Conservation (phyloP, 53 echinoderm and acorn worm species). For the Apostichopus leukothele region DNA sequence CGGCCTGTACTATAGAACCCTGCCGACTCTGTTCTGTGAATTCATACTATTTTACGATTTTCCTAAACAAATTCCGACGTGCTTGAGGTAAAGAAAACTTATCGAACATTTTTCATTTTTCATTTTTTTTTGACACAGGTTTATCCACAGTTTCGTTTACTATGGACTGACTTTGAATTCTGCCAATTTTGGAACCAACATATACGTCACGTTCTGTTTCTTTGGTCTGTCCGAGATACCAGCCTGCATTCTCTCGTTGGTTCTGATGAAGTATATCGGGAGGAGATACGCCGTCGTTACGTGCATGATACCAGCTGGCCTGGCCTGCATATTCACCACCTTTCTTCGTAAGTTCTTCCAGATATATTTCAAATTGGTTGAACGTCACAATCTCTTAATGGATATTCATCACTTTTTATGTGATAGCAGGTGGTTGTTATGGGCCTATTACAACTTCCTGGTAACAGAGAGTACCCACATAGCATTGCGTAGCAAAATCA, state of each 20-base stretch:
- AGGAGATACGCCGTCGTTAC: background rate
- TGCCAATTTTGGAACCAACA: slow-evolving; percentile 10
- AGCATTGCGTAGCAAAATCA: too few species aligned
- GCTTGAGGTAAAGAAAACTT: too few species aligned
- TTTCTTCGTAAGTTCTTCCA: slow-evolving; percentile 11
- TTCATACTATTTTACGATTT: too few species aligned
- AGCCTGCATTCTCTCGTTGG: background rate
- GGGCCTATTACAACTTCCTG: too few species aligned
- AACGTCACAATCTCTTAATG: too few species aligned
- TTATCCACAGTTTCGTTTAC: slow-evolving; percentile 35
- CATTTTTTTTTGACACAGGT: background rate
- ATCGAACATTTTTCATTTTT: background rate
- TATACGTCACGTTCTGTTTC: slow-evolving; percentile 12
- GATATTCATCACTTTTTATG: too few species aligned
- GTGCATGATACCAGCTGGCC: slow-evolving; percentile 17
- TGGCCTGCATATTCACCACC: background rate
- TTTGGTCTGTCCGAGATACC: slow-evolving; percentile 19
- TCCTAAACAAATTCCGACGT: too few species aligned
- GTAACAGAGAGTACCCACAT: too few species aligned
- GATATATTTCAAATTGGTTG: background rate
- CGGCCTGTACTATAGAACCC: too few species aligned
- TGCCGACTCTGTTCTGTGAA: too few species aligned
- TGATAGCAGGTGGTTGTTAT: too few species aligned
- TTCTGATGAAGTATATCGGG: slow-evolving; percentile 16
- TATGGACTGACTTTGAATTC: slow-evolving; percentile 16